phyloP scores from a whole-genome alignment of 1,140 invertebrate species.

The Trissolcus basalis region DNA sequence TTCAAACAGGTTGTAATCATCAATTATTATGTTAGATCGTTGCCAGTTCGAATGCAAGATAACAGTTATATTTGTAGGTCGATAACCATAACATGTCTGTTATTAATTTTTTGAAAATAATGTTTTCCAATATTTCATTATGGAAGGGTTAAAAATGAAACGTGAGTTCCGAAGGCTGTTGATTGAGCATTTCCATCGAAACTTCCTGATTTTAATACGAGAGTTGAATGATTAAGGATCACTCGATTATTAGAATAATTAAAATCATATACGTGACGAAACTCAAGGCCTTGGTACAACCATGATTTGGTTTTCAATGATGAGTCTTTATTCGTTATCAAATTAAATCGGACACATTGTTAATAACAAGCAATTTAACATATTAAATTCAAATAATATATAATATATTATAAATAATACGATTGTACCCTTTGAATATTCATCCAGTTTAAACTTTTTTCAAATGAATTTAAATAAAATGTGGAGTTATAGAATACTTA shows the following conservation, averaged over 20 bases:
- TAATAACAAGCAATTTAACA: not conserved
- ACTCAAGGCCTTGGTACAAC: not conserved
- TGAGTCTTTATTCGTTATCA: not conserved
- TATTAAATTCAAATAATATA: not conserved
- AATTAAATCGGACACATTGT: constrained; percentile 10
- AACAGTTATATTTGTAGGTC: not conserved
- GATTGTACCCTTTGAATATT: too few species aligned
- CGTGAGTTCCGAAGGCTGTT: not conserved
- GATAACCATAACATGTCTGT: not conserved
- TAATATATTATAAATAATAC: too few species aligned
- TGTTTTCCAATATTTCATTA: not conserved
- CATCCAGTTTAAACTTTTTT: too few species aligned
- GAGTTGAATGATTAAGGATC: constrained; percentile 3
- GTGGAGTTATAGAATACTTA: too few species aligned
- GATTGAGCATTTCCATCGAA: not conserved
- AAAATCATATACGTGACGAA: constrained; percentile 21
- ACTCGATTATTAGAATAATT: constrained; percentile 6
- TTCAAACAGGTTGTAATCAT: constrained; percentile 6
- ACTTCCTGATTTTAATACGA: not conserved
- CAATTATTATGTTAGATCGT: constrained; percentile 4
- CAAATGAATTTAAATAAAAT: too few species aligned
- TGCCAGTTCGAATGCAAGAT: constrained; percentile 1
- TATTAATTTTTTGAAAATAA: not conserved
- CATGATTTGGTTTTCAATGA: constrained; percentile 10
- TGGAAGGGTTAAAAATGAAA: not conserved